Percentiles rank a stretch among this genome's conserved stretches.
These are phyloP conservation scores for Cettia cetti DNA, from an alignment of 2,113 vertebrate species.

Conservation along the genomic window DNA sequence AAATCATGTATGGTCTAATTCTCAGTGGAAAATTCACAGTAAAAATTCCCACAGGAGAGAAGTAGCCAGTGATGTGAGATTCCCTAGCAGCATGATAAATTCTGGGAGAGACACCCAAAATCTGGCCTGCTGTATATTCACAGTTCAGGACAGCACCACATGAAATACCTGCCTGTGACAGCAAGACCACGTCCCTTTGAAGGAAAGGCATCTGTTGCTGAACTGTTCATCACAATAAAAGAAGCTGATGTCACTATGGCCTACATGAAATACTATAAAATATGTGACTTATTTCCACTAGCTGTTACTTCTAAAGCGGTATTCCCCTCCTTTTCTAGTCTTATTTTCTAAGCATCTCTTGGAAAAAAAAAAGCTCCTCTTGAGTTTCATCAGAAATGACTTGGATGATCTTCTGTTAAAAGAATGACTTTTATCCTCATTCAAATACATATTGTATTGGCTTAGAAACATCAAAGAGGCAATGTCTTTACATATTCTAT, in stretches of 20 bases:
- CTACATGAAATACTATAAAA: background rate
- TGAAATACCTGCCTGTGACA: background rate
- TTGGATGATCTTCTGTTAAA: slow-evolving; percentile 65
- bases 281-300: background rate
- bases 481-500: slow-evolving; percentile 78
- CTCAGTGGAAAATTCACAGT: background rate
- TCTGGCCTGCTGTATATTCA: background rate
- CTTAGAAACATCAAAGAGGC: slow-evolving; percentile 79
- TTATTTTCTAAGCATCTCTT: background rate
- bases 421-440: slow-evolving; percentile 72
- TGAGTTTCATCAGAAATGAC: slow-evolving; percentile 64
- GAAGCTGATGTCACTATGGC: background rate
- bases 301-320: background rate
- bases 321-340: background rate
- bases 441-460: slow-evolving; percentile 81
- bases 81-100: background rate
- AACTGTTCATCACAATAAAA: background rate
- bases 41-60: background rate
- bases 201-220: background rate
- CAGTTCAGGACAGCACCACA: background rate
- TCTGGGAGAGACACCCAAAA: background rate
- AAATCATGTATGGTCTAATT: background rate
- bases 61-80: rapidly evolving
- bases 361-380: background rate
- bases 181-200: background rate